Conservation (phyloP, 2,797 vertebrate species). For the Rachycentron canadum region DNA sequence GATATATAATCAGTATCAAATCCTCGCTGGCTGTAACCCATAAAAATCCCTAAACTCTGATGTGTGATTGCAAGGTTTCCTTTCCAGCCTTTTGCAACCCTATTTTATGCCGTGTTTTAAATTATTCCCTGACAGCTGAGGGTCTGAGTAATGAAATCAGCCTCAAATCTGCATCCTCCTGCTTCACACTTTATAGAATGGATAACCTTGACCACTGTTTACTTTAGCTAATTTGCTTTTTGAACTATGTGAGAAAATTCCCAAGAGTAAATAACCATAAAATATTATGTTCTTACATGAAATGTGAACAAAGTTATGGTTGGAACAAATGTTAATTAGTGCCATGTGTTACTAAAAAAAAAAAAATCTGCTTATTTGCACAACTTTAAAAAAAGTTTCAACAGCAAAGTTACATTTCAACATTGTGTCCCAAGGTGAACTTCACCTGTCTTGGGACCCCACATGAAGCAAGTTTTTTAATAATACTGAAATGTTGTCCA, state of each 20-base stretch:
- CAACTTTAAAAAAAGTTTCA: slow-evolving; percentile 15
- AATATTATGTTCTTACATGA: slow-evolving; percentile 44
- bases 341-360: slow-evolving; percentile 33
- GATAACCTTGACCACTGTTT: slow-evolving; percentile 74
- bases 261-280: slow-evolving; percentile 60
- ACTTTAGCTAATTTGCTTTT: slow-evolving; percentile 70
- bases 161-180: slow-evolving; percentile 51
- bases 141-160: slow-evolving; percentile 61
- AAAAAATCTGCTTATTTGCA: slow-evolving; percentile 13
- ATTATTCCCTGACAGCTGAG: slow-evolving; percentile 52
- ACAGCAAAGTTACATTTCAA: slow-evolving; percentile 4
- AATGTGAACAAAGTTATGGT: slow-evolving; percentile 42
- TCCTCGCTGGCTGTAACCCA: slow-evolving; percentile 39
- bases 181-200: slow-evolving; percentile 52
- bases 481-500: slow-evolving; percentile 29
- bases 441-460: not conserved
- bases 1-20: slow-evolving; percentile 45
- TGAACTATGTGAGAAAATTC: slow-evolving; percentile 44
- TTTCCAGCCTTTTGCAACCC: slow-evolving; percentile 28
- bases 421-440: not conserved
- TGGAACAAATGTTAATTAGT: slow-evolving; percentile 57
- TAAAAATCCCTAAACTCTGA: slow-evolving; percentile 52
- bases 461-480: not conserved
- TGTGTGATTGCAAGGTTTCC: slow-evolving; percentile 53
- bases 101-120: slow-evolving; percentile 56